A percentile compares a stretch with the other conserved stretches of the same genome.
Conservation (phyloP, 1,140 invertebrate genomes). For the Diabrotica virgifera region DNA sequence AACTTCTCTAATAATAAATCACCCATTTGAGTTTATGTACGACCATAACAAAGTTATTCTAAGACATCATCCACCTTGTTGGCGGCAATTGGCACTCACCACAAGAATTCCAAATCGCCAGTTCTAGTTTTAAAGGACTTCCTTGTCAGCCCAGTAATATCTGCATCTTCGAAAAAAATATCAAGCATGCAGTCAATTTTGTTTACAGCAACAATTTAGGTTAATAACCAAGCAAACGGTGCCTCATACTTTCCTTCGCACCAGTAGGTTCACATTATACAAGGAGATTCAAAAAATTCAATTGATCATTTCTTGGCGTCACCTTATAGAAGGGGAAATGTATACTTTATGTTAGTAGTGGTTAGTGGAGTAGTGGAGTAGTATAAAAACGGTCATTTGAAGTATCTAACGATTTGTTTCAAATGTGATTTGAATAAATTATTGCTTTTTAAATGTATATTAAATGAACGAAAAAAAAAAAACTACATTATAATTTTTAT, state of each 20-base stretch:
- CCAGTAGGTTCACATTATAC: background rate
- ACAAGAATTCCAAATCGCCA: background rate
- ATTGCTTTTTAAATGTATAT: too few relatives aligned
- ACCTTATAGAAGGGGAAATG: too few relatives aligned
- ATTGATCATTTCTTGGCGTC: too few relatives aligned
- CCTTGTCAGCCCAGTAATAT: background rate
- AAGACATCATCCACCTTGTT: background rate
- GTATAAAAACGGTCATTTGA: too few relatives aligned
- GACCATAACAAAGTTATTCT: too few relatives aligned
- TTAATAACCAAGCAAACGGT: conserved; percentile 2
- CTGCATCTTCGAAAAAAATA: background rate
- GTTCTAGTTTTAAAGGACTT: background rate
- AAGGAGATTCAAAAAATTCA: background rate
- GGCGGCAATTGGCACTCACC: background rate
- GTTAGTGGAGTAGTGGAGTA: background rate
- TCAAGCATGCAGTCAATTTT: background rate
- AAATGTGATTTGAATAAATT: too few relatives aligned
- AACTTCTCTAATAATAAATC: too few relatives aligned
- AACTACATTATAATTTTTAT: too few relatives aligned
- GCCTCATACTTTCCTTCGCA: background rate
- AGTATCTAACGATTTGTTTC: too few relatives aligned
- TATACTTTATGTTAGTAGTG: too few relatives aligned
- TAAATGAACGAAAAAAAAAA: background rate
- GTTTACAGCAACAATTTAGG: background rate
- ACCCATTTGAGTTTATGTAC: too few relatives aligned